Evolutionary conservation across 2,888 invertebrate species (phyloP).

Genomic region (Rhingia rostrata): DNA sequence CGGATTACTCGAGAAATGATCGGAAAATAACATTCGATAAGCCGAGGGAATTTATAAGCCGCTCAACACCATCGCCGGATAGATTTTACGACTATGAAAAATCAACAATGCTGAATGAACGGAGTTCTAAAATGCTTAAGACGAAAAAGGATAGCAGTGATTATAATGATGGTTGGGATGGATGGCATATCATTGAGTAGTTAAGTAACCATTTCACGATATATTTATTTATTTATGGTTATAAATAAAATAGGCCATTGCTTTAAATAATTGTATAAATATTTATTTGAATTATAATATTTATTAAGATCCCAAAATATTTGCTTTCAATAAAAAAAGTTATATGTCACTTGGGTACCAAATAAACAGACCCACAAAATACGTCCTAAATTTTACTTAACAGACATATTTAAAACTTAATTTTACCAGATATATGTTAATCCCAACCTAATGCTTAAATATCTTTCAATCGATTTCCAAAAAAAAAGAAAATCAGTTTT

Average conservation of each 20-base stretch:
- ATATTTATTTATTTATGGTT: slow-evolving; percentile 27
- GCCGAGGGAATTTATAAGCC: slow-evolving; percentile 75
- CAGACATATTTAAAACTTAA: too few species aligned
- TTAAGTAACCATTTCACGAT: neutral
- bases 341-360: too few species aligned
- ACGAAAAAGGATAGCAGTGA: slow-evolving; percentile 22
- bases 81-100: slow-evolving; percentile 82
- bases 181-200: slow-evolving; percentile 61
- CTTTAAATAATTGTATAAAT: neutral
- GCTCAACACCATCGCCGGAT: slow-evolving; percentile 76
- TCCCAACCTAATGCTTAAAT: too few species aligned
- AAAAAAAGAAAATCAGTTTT: too few species aligned
- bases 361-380: too few species aligned
- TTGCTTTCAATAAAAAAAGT: too few species aligned
- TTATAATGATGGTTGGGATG: slow-evolving; percentile 57
- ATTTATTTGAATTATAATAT: neutral
- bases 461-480: too few species aligned
- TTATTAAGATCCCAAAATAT: too few species aligned
- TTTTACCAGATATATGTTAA: too few species aligned
- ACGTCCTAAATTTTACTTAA: too few species aligned
- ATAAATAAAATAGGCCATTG: neutral
- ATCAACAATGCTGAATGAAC: slow-evolving; percentile 76
- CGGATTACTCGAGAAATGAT: slow-evolving; percentile 79
- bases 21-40: slow-evolving; percentile 80
- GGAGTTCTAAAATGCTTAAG: slow-evolving; percentile 75